Evolutionary conservation across 2,797 vertebrate species (phyloP), one percentile per base, ranked within the genome.

Genomic region (Sebastes melanostomus): DNA sequence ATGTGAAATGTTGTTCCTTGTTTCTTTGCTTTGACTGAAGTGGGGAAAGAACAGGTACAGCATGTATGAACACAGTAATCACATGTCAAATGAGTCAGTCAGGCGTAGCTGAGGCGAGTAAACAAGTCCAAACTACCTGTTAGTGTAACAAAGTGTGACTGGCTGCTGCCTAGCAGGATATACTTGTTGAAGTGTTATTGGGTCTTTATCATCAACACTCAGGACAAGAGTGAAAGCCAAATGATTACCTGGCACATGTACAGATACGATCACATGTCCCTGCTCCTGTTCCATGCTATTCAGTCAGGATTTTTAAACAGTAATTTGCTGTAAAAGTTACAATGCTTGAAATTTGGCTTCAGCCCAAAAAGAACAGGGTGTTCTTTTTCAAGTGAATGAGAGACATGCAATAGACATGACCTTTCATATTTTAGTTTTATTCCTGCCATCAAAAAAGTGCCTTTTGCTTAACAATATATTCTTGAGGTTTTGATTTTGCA

Each of bases 61-160:
- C 61, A 61, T 70, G 18, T 62, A 65, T 78, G 67, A 80, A 62
- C 32, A 29, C 59, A 60, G 55, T 61, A n/a, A 81, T 80, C 77
- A 78, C 70, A 59, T 16, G 77, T 81, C 83, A 76, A 74, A 86
- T 88, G 84, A 92, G 86, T 92, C 85, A 92, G 82, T 81, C 83
- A 93, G 87, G 89, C 77, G 73, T 82, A 81, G 25, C 76, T 27
- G 76, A 85, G 70, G 61, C 16, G 80, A 72, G 84, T 82, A 94
- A 93, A 94, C 91, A 95, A 92, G 92, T 93, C 83, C 89, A 93
- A 94, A 94, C 88, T 92, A 73, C 80, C 66, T 88, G 89, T 92
- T 92, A 86, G 81, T 82, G 84, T 78, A 78, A 71, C 74, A 92
- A 82, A 88, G 85, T 81, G 76, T 69, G 66, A 76, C 72, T 82